Percentiles rank a stretch among this genome's conserved stretches.
These are phyloP conservation scores for Nibea coibor DNA, from an alignment of 2,113 vertebrate genomes.

Conservation along the genomic window DNA sequence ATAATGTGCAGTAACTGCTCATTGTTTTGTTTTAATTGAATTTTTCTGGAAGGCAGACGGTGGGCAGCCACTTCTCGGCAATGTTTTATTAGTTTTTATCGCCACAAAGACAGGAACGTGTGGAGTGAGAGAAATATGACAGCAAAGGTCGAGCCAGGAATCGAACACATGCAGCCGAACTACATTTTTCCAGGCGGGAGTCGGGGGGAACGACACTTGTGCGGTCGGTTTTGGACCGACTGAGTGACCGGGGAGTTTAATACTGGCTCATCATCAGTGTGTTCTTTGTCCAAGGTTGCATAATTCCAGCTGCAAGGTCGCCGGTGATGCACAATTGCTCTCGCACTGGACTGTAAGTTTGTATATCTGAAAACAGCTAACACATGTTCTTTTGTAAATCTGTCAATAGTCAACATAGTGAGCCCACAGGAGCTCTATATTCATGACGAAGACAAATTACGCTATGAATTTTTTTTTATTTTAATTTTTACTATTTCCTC, in stretches of 20 bases:
- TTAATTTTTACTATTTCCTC: neutral
- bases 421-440: conserved; percentile 1
- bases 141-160: conserved; percentile 50
- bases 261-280: conserved; percentile 26
- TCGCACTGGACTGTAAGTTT: conserved; percentile 37
- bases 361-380: conserved; percentile 50
- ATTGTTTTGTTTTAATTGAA: conserved; percentile 64
- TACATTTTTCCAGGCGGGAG: conserved; percentile 29
- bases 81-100: conserved; percentile 65
- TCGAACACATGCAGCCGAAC: conserved; percentile 25
- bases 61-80: conserved; percentile 46
- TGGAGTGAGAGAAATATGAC: conserved; percentile 61
- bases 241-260: conserved; percentile 31
- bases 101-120: conserved; percentile 48
- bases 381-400: conserved; percentile 53
- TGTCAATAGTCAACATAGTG: conserved; percentile 21
- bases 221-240: conserved; percentile 12
- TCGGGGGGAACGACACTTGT: neutral
- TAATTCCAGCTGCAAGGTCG: conserved; percentile 16
- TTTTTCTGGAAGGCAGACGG: conserved; percentile 32
- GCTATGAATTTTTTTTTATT: too few relatives aligned
- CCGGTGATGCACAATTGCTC: conserved; percentile 24
- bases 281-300: conserved; percentile 32
- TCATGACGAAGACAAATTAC: neutral
- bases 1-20: conserved; percentile 32